Conservation (phyloP, 1,140 invertebrate species). For the Drosophila watanabei region DNA sequence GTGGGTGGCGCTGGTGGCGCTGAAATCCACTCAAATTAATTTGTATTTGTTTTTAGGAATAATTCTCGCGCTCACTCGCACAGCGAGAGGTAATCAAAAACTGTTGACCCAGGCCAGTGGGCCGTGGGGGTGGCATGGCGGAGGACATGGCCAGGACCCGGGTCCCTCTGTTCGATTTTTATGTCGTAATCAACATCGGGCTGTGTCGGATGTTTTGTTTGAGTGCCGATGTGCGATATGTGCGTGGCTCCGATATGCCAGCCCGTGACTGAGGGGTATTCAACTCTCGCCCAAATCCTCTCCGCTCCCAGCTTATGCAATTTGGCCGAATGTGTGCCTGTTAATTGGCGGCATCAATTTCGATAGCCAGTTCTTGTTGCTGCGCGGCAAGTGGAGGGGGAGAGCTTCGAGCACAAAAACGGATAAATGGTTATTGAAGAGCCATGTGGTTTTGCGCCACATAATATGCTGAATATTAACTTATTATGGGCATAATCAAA, state of each 20-base stretch:
- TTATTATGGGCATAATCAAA: slow-evolving; percentile 31
- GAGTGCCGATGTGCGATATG: slow-evolving; percentile 80
- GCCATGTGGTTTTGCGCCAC: slow-evolving; percentile 26
- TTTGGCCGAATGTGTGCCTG: slow-evolving; percentile 61
- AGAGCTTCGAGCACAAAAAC: background rate
- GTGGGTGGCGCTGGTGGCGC: slow-evolving; percentile 30
- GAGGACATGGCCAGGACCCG: slow-evolving; percentile 38
- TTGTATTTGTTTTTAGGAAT: slow-evolving; percentile 81
- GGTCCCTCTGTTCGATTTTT: slow-evolving; percentile 66
- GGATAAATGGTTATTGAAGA: slow-evolving; percentile 34
- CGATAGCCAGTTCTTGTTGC: slow-evolving; percentile 46
- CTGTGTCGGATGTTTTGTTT: slow-evolving; percentile 69
- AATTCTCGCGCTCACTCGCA: slow-evolving; percentile 56
- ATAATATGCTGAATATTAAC: slow-evolving; percentile 20
- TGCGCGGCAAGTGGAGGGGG: background rate
- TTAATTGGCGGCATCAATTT: slow-evolving; percentile 66
- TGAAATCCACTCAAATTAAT: slow-evolving; percentile 81
- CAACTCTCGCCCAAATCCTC: slow-evolving; percentile 39
- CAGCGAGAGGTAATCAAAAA: slow-evolving; percentile 69
- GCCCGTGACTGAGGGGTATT: slow-evolving; percentile 49
- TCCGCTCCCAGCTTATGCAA: slow-evolving; percentile 49
- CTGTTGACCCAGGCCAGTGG: slow-evolving; percentile 57
- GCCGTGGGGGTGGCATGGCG: slow-evolving; percentile 14
- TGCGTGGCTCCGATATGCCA: slow-evolving; percentile 52
- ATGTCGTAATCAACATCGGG: slow-evolving; percentile 81